A percentile compares a stretch with the other conserved stretches of the same genome.
phyloP scores from a whole-genome alignment of 2,113 vertebrate species.

The Rhea americana region DNA sequence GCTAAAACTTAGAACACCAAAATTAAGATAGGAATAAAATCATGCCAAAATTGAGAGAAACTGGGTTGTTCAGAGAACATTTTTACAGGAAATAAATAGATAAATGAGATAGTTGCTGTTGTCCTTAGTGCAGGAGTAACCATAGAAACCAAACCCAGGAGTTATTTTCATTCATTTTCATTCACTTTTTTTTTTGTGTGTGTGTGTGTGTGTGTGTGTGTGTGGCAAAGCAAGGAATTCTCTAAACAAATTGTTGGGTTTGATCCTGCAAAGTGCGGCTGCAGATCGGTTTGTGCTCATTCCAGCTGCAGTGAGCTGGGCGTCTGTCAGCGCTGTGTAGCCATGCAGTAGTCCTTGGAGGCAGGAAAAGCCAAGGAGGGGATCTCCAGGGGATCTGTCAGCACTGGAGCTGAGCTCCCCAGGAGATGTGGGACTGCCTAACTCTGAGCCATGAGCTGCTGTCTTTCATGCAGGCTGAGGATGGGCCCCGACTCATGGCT shows the following conservation, averaged over 20 bases:
- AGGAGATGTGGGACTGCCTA: neutral
- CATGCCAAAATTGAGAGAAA: neutral
- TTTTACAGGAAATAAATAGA: neutral
- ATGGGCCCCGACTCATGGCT: accelerated
- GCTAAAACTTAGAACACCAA: neutral
- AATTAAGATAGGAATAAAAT: neutral
- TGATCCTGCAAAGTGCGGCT: slow-evolving; percentile 3
- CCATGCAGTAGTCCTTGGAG: neutral
- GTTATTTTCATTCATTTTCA: slow-evolving; percentile 20
- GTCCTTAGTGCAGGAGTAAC: neutral
- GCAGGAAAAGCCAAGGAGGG: neutral
- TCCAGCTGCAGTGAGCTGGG: neutral
- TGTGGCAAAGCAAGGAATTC: neutral
- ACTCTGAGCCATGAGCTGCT: neutral
- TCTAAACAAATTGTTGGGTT: neutral
- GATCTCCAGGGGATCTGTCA: neutral
- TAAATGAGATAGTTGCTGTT: neutral
- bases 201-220: too few relatives aligned
- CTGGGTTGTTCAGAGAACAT: neutral
- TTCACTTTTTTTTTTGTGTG: too few relatives aligned
- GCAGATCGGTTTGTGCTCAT: neutral
- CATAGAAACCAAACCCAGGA: neutral
- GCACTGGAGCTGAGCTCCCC: neutral
- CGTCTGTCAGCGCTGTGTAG: neutral
- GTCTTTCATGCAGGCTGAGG: neutral